Evolutionary conservation across 2,797 vertebrate species (phyloP).

Genomic region (Gymnodraco acuticeps): DNA sequence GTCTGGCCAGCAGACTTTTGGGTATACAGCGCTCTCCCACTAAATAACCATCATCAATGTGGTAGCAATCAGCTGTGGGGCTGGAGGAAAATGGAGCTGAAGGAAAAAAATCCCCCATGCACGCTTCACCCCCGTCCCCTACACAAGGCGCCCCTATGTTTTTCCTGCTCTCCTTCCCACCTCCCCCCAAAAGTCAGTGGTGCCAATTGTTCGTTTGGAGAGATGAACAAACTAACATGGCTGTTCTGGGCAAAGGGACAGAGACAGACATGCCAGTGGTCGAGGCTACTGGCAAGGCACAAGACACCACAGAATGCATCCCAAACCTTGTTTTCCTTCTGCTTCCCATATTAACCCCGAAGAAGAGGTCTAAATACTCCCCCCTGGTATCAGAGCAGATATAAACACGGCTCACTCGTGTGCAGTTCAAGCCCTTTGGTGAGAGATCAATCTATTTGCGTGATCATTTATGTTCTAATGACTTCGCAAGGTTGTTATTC

Average conservation of each 20-base stretch:
- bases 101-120: conserved; percentile 62
- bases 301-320: conserved; percentile 65
- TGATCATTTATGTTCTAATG: conserved; percentile 65
- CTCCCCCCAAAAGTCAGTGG: conserved; percentile 48
- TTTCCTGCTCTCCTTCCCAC: conserved; percentile 38
- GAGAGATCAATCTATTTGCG: conserved; percentile 57
- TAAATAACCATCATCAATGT: conserved; percentile 79
- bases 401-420: conserved; percentile 58
- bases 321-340: conserved; percentile 50
- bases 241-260: conserved; percentile 69
- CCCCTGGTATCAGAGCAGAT: conserved; percentile 46
- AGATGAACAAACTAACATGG: conserved; percentile 75
- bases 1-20: conserved; percentile 61
- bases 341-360: conserved; percentile 35
- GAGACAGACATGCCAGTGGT: conserved; percentile 74
- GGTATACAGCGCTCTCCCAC: conserved; percentile 55
- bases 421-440: conserved; percentile 32
- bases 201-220: conserved; percentile 66
- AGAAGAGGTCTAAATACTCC: conserved; percentile 48
- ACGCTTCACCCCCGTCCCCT: conserved; percentile 23
- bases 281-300: conserved; percentile 58
- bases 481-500: conserved; percentile 56
- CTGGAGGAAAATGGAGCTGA: conserved; percentile 62
- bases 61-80: conserved; percentile 83
- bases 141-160: conserved; percentile 62